Evolutionary conservation across 2,113 vertebrate genomes (phyloP).

Genomic region (Chiloscyllium plagiosum): DNA sequence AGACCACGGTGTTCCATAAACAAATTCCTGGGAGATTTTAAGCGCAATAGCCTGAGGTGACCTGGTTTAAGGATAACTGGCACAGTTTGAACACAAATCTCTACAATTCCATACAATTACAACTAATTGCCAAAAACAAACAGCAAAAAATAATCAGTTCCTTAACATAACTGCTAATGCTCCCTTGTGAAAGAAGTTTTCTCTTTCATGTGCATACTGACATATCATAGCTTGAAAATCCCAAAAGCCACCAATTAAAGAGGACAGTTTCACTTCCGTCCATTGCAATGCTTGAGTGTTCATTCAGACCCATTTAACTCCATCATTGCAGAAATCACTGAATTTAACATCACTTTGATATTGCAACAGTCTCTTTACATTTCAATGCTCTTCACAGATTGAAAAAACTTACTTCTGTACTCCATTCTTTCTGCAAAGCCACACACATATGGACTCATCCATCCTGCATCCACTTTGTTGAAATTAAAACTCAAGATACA

Average conservation of each 20-base stretch:
- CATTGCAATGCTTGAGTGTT: background rate
- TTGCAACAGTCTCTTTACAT: background rate
- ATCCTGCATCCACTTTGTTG: background rate
- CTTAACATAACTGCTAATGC: background rate
- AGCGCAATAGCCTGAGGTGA: background rate
- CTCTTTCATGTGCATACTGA: background rate
- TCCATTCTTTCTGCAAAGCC: background rate
- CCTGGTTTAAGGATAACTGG: background rate
- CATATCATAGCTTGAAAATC: background rate
- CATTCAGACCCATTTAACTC: background rate
- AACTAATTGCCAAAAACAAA: background rate
- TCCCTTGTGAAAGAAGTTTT: background rate
- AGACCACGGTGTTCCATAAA: background rate
- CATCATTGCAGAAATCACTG: background rate
- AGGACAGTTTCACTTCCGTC: background rate
- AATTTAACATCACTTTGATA: background rate
- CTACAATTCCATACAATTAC: background rate
- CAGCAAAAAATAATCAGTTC: slow-evolving; percentile 2
- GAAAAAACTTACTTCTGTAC: background rate
- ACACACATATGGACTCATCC: background rate
- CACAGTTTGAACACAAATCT: background rate
- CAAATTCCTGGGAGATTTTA: background rate
- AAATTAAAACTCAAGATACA: background rate
- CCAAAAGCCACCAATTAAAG: background rate
- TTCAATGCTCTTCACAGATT: background rate